Conservation (phyloP, 2,888 invertebrate genomes). For the Pogonocherus hispidulus region DNA sequence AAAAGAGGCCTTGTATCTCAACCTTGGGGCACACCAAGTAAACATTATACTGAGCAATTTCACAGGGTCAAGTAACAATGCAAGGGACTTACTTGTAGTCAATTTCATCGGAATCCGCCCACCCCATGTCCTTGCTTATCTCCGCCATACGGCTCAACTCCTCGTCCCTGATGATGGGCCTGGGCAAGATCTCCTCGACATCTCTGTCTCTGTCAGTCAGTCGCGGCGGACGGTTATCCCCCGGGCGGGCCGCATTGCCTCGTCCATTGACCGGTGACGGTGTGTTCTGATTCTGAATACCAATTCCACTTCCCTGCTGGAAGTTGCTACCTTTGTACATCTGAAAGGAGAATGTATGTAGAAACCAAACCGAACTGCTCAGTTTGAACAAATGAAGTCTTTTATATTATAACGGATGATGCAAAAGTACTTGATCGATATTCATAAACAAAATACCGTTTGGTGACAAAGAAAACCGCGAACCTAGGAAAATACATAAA, state of each 20-base stretch:
- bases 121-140: conserved; percentile 89
- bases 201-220: conserved; percentile 64
- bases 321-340: conserved; percentile 65
- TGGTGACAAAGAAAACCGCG: too few relatives aligned
- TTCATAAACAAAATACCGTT: too few relatives aligned
- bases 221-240: conserved; percentile 64
- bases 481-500: too few relatives aligned
- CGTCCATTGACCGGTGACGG: conserved; percentile 63
- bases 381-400: not conserved
- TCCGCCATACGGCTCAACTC: conserved; percentile 94
- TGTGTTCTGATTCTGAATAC: conserved; percentile 43
- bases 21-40: too few relatives aligned
- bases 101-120: conserved; percentile 94
- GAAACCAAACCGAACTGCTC: too few relatives aligned
- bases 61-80: too few relatives aligned
- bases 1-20: too few relatives aligned
- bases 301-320: conserved; percentile 48
- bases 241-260: conserved; percentile 46
- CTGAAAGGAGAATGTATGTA: too few relatives aligned
- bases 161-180: conserved; percentile 93
- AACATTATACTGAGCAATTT: too few relatives aligned
- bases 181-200: conserved; percentile 72
- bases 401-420: not conserved
- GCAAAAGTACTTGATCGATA: too few relatives aligned
- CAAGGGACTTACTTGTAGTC: conserved; percentile 82